Base-by-base conservation (phyloP, 1,140 invertebrate genomes). In the Drosophila sp. region DNA sequence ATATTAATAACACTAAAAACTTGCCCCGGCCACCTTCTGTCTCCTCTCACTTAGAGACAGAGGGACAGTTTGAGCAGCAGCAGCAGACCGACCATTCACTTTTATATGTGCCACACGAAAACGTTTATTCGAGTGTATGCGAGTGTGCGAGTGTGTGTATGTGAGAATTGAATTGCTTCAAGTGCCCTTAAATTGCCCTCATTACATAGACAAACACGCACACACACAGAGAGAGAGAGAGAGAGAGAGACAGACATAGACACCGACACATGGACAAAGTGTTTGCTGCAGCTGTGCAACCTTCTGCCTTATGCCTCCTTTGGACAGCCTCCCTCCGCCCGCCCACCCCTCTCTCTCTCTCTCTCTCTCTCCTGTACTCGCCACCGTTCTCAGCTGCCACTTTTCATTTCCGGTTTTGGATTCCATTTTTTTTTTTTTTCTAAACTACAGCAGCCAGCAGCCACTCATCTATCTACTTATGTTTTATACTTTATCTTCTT, bases 1-100 rank as follows among this genome's bases (percentile, higher is more conserved):
- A 85, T 85, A 85, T 85, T 80, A 85, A 85, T 85, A 85, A 81
- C 78, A 85, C 81, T 84, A 85, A 85, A 80, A 85, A 85, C 81
- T 85, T 77, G 78, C 77, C 54, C 61, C 11, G 17, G 3, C 68
- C 50, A 17, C 27, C 60, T 11, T 27, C 10, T 61, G 11, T 4
- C 50, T 10, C 47, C 47, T 23, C 54, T 23, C 38, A 50, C 38
- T 25, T 27, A 50, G 27, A 63, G 57, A 71, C 60, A 56, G 55
- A 23, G 50, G 50, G 56, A 71, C 64, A 64, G 55, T 11, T 40
- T 40, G 56, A 33, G 32, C 55, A 58, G 56, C 30, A 58, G 30
- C 56, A 57, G 32, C 55, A 58, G 56, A 58, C 56, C 32, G 56
- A 58, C 56, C 56, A 58, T 58, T 58, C 56, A 58, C 30, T 58